Evolutionary conservation across 2,888 invertebrate species (phyloP).

Genomic region (Acleris emargana): DNA sequence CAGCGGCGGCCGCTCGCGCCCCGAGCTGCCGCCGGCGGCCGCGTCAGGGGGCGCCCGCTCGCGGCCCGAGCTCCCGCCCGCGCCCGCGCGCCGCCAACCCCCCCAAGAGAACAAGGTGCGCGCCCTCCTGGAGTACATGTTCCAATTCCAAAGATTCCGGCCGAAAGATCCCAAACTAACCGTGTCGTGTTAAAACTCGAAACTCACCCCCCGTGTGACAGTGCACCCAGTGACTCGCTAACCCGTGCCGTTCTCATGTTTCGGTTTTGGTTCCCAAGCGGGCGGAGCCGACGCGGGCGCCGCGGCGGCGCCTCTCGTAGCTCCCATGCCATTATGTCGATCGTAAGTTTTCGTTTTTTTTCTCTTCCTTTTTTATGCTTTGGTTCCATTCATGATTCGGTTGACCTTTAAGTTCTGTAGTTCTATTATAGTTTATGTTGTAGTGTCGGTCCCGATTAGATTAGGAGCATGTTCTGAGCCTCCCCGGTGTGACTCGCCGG

Average conservation of each 20-base stretch:
- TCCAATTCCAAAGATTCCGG: conserved; percentile 59
- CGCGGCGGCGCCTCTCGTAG: conserved; percentile 46
- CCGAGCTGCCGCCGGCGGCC: conserved; percentile 59
- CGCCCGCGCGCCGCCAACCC: conserved; percentile 50
- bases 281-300: conserved; percentile 41
- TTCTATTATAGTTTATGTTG: conserved; percentile 45
- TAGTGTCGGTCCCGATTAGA: conserved; percentile 49
- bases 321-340: conserved; percentile 80
- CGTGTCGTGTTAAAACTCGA: conserved; percentile 45
- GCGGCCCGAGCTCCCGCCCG: conserved; percentile 58
- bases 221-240: conserved; percentile 58
- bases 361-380: conserved; percentile 47
- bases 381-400: conserved; percentile 39
- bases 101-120: conserved; percentile 87
- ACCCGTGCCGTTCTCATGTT: conserved; percentile 47
- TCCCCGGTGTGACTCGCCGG: not conserved
- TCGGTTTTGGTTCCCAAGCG: conserved; percentile 52
- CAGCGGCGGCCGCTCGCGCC: conserved; percentile 82
- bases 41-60: conserved; percentile 42
- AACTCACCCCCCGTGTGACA: conserved; percentile 61
- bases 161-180: conserved; percentile 38
- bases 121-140: conserved; percentile 85
- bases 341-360: conserved; percentile 71
- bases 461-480: conserved; percentile 20
- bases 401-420: conserved; percentile 37